A percentile compares a stretch with the other conserved stretches of the same genome.
These are phyloP conservation scores for Creontiades dilutus DNA, from an alignment of 2,888 invertebrate species.

Conservation along the genomic window DNA sequence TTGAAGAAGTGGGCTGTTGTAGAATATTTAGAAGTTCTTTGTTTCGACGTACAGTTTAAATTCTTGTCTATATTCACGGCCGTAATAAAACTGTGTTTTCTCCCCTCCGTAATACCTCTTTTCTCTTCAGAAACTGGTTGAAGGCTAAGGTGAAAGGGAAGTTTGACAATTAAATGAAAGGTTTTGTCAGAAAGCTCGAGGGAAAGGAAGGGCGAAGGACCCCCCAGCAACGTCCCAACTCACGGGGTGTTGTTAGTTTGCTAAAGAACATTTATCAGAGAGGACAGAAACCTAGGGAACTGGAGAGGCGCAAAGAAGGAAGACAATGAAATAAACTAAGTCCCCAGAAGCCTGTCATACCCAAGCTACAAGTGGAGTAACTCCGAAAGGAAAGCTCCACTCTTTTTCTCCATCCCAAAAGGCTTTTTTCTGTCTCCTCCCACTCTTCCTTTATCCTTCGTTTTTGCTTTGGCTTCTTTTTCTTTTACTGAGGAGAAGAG, in stretches of 20 bases:
- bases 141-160: conserved; percentile 44
- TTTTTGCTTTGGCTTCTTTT: neutral
- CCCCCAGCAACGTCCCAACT: neutral
- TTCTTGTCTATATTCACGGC: neutral
- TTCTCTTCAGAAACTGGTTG: neutral
- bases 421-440: neutral
- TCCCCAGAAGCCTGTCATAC: conserved; percentile 68
- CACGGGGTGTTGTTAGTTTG: conserved; percentile 66
- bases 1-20: too few species aligned
- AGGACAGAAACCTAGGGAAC: conserved; percentile 58
- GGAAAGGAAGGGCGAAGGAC: conserved; percentile 5
- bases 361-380: conserved; percentile 65
- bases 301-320: conserved; percentile 58
- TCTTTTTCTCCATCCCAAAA: conserved; percentile 27
- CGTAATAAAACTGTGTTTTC: neutral
- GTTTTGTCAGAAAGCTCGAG: conserved; percentile 58
- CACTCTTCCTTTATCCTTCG: neutral
- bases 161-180: conserved; percentile 70
- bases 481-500: neutral
- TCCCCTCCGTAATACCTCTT: neutral
- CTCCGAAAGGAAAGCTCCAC: conserved; percentile 43
- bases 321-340: conserved; percentile 68
- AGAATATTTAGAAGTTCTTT: too few species aligned
- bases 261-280: conserved; percentile 67
- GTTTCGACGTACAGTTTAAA: neutral